phyloP scores from a whole-genome alignment of 1,140 invertebrate genomes.

The Magallana gigas region DNA sequence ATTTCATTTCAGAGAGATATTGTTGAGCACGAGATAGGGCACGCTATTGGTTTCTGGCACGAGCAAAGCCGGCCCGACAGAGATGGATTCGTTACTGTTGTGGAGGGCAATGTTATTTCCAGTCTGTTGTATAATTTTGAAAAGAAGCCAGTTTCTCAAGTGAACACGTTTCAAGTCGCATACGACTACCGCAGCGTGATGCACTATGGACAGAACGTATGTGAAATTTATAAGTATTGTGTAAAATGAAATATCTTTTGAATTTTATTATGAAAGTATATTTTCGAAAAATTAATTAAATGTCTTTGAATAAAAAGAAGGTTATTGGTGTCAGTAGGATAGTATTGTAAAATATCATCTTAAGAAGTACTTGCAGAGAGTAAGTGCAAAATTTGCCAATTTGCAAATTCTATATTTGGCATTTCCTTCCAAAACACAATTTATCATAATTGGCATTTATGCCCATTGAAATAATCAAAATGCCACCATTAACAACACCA shows the following conservation, averaged over 20 bases:
- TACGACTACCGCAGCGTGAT: slow-evolving; percentile 96
- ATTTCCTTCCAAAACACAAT: too few relatives aligned
- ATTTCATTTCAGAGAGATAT: slow-evolving; percentile 59
- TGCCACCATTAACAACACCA: too few relatives aligned
- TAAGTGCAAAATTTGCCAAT: too few relatives aligned
- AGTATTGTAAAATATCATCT: too few relatives aligned
- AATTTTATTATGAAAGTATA: too few relatives aligned
- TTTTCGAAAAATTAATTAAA: too few relatives aligned
- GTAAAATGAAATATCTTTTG: too few relatives aligned
- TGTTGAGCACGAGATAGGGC: slow-evolving; percentile 69
- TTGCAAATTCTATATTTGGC: too few relatives aligned
- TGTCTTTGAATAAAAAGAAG: too few relatives aligned
- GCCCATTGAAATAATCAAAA: not conserved
- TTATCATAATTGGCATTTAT: too few relatives aligned
- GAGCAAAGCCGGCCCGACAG: slow-evolving; percentile 79
- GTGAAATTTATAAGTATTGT: not conserved
- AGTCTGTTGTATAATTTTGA: slow-evolving; percentile 94
- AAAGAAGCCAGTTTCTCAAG: slow-evolving; percentile 94
- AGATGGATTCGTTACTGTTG: slow-evolving; percentile 75
- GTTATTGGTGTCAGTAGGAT: too few relatives aligned
- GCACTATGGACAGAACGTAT: slow-evolving; percentile 88
- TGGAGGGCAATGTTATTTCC: slow-evolving; percentile 68
- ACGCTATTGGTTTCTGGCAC: slow-evolving; percentile 83
- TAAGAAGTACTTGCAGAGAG: too few relatives aligned
- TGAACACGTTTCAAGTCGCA: slow-evolving; percentile 92